Evolutionary conservation across 2,888 invertebrate species (phyloP).

Genomic region (Resseliella maxima): DNA sequence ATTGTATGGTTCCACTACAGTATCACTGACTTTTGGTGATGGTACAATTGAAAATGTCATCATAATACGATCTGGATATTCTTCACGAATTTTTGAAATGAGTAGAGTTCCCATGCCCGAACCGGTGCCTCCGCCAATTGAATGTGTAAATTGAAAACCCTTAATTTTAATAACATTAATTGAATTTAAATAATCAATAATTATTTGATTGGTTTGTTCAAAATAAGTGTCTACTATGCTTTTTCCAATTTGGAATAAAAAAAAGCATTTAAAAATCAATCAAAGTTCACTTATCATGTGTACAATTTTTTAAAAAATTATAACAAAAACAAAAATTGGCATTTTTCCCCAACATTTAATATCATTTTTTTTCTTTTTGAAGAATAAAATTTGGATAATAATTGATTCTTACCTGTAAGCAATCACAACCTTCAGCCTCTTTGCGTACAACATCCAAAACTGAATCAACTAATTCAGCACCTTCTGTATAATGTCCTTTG

Average conservation of each 20-base stretch:
- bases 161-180: not conserved
- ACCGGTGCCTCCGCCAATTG: slow-evolving; percentile 89
- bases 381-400: too few relatives aligned
- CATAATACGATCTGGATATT: slow-evolving; percentile 89
- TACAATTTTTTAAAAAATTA: too few relatives aligned
- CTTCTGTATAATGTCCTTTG: slow-evolving; percentile 94
- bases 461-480: slow-evolving; percentile 87
- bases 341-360: too few relatives aligned
- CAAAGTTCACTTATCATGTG: too few relatives aligned
- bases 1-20: slow-evolving; percentile 84
- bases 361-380: too few relatives aligned
- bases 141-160: slow-evolving; percentile 86
- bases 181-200: not conserved
- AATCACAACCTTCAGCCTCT: slow-evolving; percentile 91
- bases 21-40: slow-evolving; percentile 81
- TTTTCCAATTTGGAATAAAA: too few relatives aligned
- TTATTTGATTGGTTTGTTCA: too few relatives aligned
- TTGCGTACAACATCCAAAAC: slow-evolving; percentile 86
- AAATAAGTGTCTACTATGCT: too few relatives aligned
- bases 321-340: too few relatives aligned
- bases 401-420: slow-evolving; percentile 75
- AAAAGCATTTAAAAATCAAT: too few relatives aligned
- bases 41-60: slow-evolving; percentile 86
- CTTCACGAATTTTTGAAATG: slow-evolving; percentile 89
- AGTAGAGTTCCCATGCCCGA: slow-evolving; percentile 89